Evolutionary conservation across 1,140 invertebrate species (phyloP).

Genomic region (Brachionus koreanus): DNA sequence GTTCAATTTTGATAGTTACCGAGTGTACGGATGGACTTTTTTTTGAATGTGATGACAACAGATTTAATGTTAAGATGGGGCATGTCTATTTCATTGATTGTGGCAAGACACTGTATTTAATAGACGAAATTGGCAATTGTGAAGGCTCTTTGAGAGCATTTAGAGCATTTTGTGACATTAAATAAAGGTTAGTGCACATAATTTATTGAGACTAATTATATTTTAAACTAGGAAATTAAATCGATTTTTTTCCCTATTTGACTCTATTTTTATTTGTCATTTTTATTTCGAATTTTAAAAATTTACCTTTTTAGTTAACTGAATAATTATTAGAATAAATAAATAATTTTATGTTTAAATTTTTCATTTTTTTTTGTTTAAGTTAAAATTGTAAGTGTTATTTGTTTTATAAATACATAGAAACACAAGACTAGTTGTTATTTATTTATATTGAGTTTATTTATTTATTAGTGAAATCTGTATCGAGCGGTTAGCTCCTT

Average conservation of each 20-base stretch:
- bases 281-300: too few species aligned
- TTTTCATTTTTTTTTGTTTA: too few species aligned
- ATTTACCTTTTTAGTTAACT: too few species aligned
- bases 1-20: constrained; percentile 26
- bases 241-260: background rate
- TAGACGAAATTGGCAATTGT: background rate
- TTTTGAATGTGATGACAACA: background rate
- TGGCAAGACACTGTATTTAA: background rate
- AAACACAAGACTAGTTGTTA: too few species aligned
- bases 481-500: too few species aligned
- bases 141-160: background rate
- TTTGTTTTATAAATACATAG: too few species aligned
- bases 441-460: too few species aligned
- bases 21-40: background rate
- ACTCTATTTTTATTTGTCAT: too few species aligned
- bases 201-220: background rate
- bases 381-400: too few species aligned
- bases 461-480: too few species aligned
- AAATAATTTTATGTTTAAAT: too few species aligned
- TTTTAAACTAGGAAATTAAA: background rate
- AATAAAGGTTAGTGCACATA: background rate
- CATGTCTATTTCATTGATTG: constrained; percentile 18
- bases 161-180: constrained; percentile 36
- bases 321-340: too few species aligned
- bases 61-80: background rate